Percentiles rank a stretch among this genome's conserved stretches.
Evolutionary conservation across 2,797 vertebrate species (phyloP).

Genomic region (Champsocephalus esox): DNA sequence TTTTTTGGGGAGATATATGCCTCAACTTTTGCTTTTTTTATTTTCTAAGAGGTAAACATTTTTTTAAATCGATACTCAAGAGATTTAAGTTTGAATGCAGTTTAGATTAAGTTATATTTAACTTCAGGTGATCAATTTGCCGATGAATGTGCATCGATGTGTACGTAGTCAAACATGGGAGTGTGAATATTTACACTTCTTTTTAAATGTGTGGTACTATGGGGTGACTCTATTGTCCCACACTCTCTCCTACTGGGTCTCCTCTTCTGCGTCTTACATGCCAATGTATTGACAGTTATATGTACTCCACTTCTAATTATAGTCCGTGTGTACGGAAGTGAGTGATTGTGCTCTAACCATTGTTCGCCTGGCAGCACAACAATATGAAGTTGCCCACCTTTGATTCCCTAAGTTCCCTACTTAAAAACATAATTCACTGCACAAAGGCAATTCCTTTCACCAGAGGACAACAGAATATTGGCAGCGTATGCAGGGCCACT

Average conservation of each 20-base stretch:
- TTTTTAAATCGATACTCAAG: slow-evolving; percentile 10
- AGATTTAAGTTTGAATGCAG: slow-evolving; percentile 24
- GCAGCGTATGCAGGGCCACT: slow-evolving; percentile 20
- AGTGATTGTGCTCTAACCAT: slow-evolving; percentile 35
- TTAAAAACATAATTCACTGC: slow-evolving; percentile 41
- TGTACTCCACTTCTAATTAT: slow-evolving; percentile 19
- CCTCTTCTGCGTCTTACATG: slow-evolving; percentile 28
- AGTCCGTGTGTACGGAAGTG: slow-evolving; percentile 20
- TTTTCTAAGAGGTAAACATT: slow-evolving; percentile 41
- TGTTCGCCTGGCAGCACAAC: slow-evolving; percentile 49
- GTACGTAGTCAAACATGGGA: background rate
- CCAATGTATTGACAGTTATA: slow-evolving; percentile 33
- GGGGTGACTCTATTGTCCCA: slow-evolving; percentile 3
- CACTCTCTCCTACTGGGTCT: slow-evolving; percentile 22
- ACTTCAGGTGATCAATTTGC: slow-evolving; percentile 7
- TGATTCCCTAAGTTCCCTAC: slow-evolving; percentile 29
- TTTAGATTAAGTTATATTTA: slow-evolving; percentile 2
- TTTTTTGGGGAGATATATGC: slow-evolving; percentile 50
- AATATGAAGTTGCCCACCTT: slow-evolving; percentile 41
- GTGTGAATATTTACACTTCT: slow-evolving; percentile 1
- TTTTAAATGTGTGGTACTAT: slow-evolving; percentile 13
- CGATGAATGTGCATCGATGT: background rate
- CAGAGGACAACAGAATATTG: slow-evolving; percentile 33
- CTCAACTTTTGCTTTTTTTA: slow-evolving; percentile 46
- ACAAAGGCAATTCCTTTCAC: slow-evolving; percentile 37